phyloP scores from a whole-genome alignment of 2,888 invertebrate genomes.

The Eupithecia centaureata region DNA sequence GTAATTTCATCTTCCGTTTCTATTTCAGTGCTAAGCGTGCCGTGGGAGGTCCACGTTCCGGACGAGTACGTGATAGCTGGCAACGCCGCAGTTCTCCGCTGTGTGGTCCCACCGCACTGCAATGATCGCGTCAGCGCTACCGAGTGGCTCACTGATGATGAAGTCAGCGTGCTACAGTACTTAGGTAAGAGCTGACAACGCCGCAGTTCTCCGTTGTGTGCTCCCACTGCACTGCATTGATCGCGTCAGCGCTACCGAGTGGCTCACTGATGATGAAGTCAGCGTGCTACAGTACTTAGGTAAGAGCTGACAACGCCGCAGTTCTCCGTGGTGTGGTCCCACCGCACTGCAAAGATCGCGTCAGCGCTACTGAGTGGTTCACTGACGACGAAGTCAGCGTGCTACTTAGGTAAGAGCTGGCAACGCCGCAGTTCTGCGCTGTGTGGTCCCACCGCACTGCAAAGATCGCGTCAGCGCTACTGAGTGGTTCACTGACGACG shows the following conservation, averaged over 20 bases:
- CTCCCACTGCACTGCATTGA: constrained; percentile 95
- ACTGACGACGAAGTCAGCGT: constrained; percentile 61
- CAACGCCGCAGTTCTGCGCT: constrained; percentile 93
- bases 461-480: constrained; percentile 93
- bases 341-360: constrained; percentile 93
- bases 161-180: constrained; percentile 86
- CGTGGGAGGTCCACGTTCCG: constrained; percentile 94
- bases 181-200: constrained; percentile 89
- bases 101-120: constrained; percentile 94
- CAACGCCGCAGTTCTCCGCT: constrained; percentile 94
- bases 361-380: constrained; percentile 88
- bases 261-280: background rate
- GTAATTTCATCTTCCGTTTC: constrained; percentile 6
- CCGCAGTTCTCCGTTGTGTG: constrained; percentile 91
- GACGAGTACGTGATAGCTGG: constrained; percentile 96
- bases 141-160: constrained; percentile 94
- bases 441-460: constrained; percentile 94
- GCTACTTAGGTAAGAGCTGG: constrained; percentile 85
- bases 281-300: constrained; percentile 79
- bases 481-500: constrained; percentile 68
- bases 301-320: constrained; percentile 89
- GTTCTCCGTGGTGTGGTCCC: constrained; percentile 95
- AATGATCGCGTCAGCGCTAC: constrained; percentile 94
- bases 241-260: constrained; percentile 92
- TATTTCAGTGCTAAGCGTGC: constrained; percentile 89